Percentiles rank a stretch among this genome's conserved stretches.
Conservation (phyloP, 2,888 invertebrate species). For the Trachelus tabidus region DNA sequence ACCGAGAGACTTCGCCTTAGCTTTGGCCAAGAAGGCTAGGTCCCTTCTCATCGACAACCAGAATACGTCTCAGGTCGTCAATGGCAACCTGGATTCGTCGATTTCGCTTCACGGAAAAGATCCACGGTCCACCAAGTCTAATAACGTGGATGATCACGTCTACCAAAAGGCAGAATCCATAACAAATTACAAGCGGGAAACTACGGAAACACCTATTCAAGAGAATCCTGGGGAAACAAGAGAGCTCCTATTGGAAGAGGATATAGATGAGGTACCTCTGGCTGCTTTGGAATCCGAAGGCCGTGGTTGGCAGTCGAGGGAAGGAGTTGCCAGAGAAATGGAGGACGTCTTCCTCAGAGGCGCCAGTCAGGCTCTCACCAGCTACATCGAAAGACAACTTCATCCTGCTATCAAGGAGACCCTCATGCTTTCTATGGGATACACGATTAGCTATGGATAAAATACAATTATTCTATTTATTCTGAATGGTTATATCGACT, state of each 20-base stretch:
- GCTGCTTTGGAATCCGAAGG: conserved; percentile 26
- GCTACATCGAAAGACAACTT: conserved; percentile 85
- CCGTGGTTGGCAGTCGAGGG: conserved; percentile 61
- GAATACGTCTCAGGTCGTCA: conserved; percentile 14
- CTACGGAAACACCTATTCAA: conserved; percentile 20
- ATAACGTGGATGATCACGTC: conserved; percentile 14
- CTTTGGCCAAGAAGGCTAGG: conserved; percentile 29
- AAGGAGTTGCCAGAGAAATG: conserved; percentile 82
- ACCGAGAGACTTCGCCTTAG: conserved; percentile 39
- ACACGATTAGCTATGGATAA: conserved; percentile 86
- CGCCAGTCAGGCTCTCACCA: conserved; percentile 82
- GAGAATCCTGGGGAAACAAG: conserved; percentile 35
- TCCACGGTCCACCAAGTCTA: not conserved
- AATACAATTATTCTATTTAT: not conserved
- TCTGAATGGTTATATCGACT: not conserved
- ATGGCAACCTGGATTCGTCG: conserved; percentile 1
- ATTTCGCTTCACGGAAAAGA: not conserved
- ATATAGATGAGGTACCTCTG: conserved; percentile 31
- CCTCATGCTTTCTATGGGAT: conserved; percentile 88
- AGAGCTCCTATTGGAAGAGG: conserved; percentile 42
- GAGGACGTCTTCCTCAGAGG: conserved; percentile 87
- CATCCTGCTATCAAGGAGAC: conserved; percentile 89
- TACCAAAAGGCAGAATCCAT: conserved; percentile 11
- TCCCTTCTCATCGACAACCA: conserved; percentile 6
- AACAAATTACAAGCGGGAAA: conserved; percentile 29